Evolutionary conservation across 2,797 vertebrate species (phyloP), one percentile per base, ranked within the genome.

Genomic region (Notoglanidium macrostoma): DNA sequence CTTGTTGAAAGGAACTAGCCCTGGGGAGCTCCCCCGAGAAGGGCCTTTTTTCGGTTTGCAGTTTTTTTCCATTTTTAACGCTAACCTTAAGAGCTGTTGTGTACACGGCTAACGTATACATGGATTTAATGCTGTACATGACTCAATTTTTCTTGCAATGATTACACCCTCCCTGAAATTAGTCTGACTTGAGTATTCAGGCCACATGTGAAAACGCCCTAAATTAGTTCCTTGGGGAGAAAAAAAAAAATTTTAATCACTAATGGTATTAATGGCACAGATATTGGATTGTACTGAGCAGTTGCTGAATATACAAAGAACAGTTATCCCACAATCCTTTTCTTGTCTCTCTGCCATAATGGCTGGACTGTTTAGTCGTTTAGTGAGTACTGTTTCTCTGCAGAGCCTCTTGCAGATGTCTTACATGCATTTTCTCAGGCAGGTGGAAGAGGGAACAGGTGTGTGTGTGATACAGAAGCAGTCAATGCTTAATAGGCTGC

Each of bases 401-500:
- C 76, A 70, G 70, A 72, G 40, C 6, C 12, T 23, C 44, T 23
- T 83, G n/a, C 84, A 89, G 57, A 51, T 86, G 86, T 55, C 51
- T 79, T 78, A 46, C 46, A n/a, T 83, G 63, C 59, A 46, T 88
- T 91, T 91, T 74, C 81, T 91, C 89, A 87, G 79, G 29, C 85
- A 85, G 87, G 85, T 59, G 78, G 70, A 44, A 15, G 14, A 61
- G 55, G n/a, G 78, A 59, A 55, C 83, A 80, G 85, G 85, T 87
- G 86, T 61, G 29, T 54, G 76, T 59, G 23, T 46, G 61, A 19
- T 46, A 29, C 59, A 78, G 26, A 67, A 0, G 55, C 80, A 68
- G 51, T 84, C 55, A 79, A 61, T 49, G 67, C n/a, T 70, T 84
- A 87, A 87, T 49, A 68, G 63, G 26, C 81, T 65, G 72, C 32